Base-by-base conservation (phyloP, 1,140 invertebrate species). In the Hetaerina americana region DNA sequence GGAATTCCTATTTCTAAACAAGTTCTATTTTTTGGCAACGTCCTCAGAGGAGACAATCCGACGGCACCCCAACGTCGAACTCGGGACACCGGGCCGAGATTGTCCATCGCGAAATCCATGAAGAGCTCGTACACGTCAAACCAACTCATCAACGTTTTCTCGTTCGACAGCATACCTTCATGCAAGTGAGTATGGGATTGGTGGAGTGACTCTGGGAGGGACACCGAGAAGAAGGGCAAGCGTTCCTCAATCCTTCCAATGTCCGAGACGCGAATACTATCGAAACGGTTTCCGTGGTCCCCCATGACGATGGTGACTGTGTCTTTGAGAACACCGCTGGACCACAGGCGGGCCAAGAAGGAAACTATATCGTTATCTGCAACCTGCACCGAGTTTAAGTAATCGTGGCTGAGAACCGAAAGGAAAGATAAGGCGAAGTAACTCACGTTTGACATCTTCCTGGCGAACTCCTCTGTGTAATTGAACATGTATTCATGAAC, bases 201-300 rank as follows among this genome's bases (percentile, higher is more conserved):
- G n/a, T n/a, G n/a, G 68, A 85, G 80, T 77, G 80, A 81, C 68
- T 77, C 72, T 1, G 87, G 85, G 5, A 87, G 73, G 18, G 81
- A 76, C 1, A 87, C 66, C 69, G 80, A 82, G 72, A 87, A 79
- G 75, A 86, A 85, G 18, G 87, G 87, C 71, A 87, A 78, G 29
- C 83, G 74, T 75, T 87, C 85, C 76, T 88, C 86, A 6, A 86
- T 75, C 73, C 82, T 81, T 0, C 87, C 87, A 6, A 86, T 78
- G 68, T 81, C 79, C 0, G 85, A 85, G 27, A 79, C 73, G n/a
- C 85, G 75, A 66, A 87, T 82, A 5, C 75, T 71, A 49, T 84
- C 85, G 74, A 84, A 86, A 25, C 87, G 74, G 72, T 85, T 82
- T 8, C 85, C 85, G 74, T 86, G 85, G 76, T 86, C 85, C 68